These are phyloP conservation scores for Maconellicoccus hirsutus DNA, from an alignment of 1,140 invertebrate species.

Conservation along the genomic window DNA sequence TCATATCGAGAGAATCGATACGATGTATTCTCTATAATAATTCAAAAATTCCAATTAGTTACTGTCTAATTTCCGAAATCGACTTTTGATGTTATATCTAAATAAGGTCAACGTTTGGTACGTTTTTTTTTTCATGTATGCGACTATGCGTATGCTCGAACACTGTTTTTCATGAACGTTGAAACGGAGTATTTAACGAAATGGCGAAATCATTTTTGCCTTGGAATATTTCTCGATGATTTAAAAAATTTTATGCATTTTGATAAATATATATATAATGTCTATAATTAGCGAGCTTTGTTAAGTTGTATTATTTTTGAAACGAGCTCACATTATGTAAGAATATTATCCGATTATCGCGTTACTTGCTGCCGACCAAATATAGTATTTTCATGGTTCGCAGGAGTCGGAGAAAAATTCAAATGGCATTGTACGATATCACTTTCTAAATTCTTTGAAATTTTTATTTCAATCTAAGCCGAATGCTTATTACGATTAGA, in stretches of 20 bases:
- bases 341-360: no score
- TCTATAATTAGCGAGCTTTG: no score
- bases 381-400: no score
- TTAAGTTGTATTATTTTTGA: no score
- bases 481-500: no score
- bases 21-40: not conserved
- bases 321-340: no score
- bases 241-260: not conserved
- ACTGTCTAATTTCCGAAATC: not conserved
- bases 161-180: not conserved
- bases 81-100: not conserved
- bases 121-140: not conserved
- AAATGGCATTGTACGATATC: no score
- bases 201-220: not conserved
- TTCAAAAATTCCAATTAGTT: not conserved
- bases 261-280: not conserved
- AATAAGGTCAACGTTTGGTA: conserved; percentile 4
- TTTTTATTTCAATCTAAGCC: no score
- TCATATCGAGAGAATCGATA: not conserved
- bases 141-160: not conserved
- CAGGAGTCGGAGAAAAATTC: no score
- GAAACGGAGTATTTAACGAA: not conserved
- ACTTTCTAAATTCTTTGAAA: no score
- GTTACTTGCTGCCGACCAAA: no score
- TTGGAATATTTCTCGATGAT: not conserved